Evolutionary conservation across 1,140 invertebrate genomes (phyloP), one percentile per base, ranked within the genome.

Genomic region (Plutomurus gul): DNA sequence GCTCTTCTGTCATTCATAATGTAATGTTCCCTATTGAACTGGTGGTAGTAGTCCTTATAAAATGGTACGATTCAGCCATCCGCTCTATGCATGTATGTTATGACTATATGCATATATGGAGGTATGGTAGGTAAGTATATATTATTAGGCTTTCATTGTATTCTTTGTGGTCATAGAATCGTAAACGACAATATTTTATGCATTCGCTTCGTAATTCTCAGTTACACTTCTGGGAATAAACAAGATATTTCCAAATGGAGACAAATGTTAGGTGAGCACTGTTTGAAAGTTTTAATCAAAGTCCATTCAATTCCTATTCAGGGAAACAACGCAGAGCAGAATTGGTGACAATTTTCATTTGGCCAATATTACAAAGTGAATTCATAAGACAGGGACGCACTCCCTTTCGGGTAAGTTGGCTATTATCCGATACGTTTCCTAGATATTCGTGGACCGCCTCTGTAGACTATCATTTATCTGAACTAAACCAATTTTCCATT

Each of bases 401-500:
- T 65, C 56, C 56, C 56, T 65, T 33, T 30, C 33, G 30, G 25
- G 27, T 33, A 33, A 60, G 27, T 60, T 33, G 13, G 30, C 56
- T 65, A 65, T 65, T 65, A 33, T 65, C 56, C 51, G 51, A 60
- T 60, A 60, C 27, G 51, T 60, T 60, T 60, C 27, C 27, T 25
- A 65, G 56, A 65, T 65, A 65, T 65, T 65, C 56, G 56, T 65
- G 56, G 40, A 72, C 70, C 8, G 40, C 40, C 39, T 40, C 70
- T 72, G 36, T 37, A 72, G 36, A 36, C 70, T 72, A 72, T 72
- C 70, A 72, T 72, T 72, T 72, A 39, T 72, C 70, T 25, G 18
- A 72, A 72, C 8, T 72, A 72, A 72, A 72, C 70, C 70, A 72
- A 72, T 72, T 72, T 46, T 72, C 70, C 36, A 43, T 46, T 40